Conservation (phyloP, 2,113 vertebrate genomes). For the Hyaena hyaena region DNA sequence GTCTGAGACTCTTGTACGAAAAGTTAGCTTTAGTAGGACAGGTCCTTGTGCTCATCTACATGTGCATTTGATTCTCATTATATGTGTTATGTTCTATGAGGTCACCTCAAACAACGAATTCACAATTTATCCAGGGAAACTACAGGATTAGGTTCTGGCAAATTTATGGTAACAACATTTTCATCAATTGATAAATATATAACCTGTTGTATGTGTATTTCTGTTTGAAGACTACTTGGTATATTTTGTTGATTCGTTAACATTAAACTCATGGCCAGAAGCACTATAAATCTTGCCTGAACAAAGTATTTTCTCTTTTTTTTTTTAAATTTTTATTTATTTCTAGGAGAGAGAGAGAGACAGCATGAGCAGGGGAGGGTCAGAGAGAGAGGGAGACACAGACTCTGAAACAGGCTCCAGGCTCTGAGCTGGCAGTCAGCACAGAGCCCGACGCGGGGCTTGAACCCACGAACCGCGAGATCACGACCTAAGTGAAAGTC, state of each 20-base stretch:
- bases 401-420: no score
- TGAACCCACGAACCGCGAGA: no score
- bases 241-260: not conserved
- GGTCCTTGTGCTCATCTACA: not conserved
- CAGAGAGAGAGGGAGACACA: no score
- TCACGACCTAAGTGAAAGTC: no score
- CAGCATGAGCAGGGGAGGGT: no score
- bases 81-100: not conserved
- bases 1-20: not conserved
- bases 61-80: not conserved
- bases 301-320: not conserved
- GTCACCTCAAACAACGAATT: not conserved
- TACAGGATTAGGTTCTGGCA: not conserved
- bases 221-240: not conserved
- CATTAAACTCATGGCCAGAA: not conserved
- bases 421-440: no score
- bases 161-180: not conserved
- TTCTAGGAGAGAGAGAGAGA: no score
- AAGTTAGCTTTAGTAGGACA: not conserved
- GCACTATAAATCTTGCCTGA: not conserved
- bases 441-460: no score
- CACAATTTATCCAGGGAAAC: not conserved
- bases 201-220: constrained; percentile 16
- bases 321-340: no score
- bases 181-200: not conserved